These are phyloP conservation scores for Xanthorhoe spadicearia DNA, from an alignment of 2,888 invertebrate species.

Conservation along the genomic window DNA sequence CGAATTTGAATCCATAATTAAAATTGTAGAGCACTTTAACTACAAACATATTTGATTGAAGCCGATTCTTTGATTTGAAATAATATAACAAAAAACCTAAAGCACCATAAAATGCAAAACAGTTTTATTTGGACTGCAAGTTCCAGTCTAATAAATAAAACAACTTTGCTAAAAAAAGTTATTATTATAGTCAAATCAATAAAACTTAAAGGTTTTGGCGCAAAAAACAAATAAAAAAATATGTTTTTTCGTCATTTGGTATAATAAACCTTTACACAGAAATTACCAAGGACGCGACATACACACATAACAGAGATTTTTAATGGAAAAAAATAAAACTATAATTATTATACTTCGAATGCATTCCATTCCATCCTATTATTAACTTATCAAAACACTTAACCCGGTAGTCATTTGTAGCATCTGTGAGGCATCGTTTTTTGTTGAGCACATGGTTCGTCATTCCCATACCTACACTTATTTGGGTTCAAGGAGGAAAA, in stretches of 20 bases:
- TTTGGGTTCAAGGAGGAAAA: conserved; percentile 3
- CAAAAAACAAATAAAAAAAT: conserved; percentile 12
- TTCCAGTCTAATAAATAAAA: conserved; percentile 11
- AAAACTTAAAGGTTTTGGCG: conserved; percentile 14
- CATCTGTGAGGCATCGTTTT: conserved; percentile 25
- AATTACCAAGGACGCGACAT: not conserved
- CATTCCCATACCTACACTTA: conserved; percentile 11
- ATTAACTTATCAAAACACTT: conserved; percentile 9
- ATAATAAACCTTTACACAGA: not conserved
- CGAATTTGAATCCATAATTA: not conserved
- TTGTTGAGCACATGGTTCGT: conserved; percentile 27
- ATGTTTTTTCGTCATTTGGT: not conserved
- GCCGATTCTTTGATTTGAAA: too few relatives aligned
- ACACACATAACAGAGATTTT: not conserved
- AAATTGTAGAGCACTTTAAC: not conserved
- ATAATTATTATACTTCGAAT: not conserved
- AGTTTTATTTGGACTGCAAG: conserved; percentile 4
- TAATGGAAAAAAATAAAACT: not conserved
- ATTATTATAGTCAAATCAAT: conserved; percentile 5
- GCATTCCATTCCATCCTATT: conserved; percentile 7
- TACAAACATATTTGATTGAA: too few relatives aligned
- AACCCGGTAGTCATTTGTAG: conserved; percentile 11
- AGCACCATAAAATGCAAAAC: not conserved
- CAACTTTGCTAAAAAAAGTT: conserved; percentile 12
- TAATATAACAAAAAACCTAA: not conserved